Percentiles rank a stretch among this genome's conserved stretches.
phyloP scores from a whole-genome alignment of 1,140 invertebrate species.

The Spodoptera frugiperda region DNA sequence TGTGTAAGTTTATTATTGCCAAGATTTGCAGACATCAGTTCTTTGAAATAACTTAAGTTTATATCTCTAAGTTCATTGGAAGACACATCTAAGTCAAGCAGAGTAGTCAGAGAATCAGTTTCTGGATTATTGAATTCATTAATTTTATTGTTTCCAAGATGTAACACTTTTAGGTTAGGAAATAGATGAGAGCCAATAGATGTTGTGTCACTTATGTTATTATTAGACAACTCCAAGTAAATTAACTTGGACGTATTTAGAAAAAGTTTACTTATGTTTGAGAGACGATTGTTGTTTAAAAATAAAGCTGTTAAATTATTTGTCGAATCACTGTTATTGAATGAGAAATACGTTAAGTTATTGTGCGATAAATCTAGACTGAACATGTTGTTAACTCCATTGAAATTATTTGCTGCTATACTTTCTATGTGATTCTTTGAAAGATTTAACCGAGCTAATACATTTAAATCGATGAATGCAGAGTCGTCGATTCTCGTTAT shows the following conservation, averaged over 20 bases:
- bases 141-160: constrained; percentile 67
- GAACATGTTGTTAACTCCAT: constrained; percentile 66
- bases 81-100: constrained; percentile 63
- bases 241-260: constrained; percentile 54
- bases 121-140: constrained; percentile 66
- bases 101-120: constrained; percentile 61
- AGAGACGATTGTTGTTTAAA: constrained; percentile 69
- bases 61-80: constrained; percentile 64
- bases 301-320: constrained; percentile 65
- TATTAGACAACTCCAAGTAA: constrained; percentile 70
- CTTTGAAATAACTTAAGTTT: constrained; percentile 65
- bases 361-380: constrained; percentile 75
- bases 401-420: constrained; percentile 68
- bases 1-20: constrained; percentile 63
- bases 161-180: constrained; percentile 60
- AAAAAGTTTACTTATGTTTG: constrained; percentile 57
- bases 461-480: constrained; percentile 67
- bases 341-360: constrained; percentile 54
- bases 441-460: constrained; percentile 70
- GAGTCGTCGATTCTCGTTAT: constrained; percentile 65
- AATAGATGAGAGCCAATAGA: constrained; percentile 51
- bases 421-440: constrained; percentile 68
- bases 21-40: constrained; percentile 66
- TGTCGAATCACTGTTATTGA: constrained; percentile 54
- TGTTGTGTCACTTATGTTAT: constrained; percentile 60